A percentile compares a stretch with the other conserved stretches of the same genome.
Conservation (phyloP, 2,797 vertebrate species). For the Austrolebias charrua region DNA sequence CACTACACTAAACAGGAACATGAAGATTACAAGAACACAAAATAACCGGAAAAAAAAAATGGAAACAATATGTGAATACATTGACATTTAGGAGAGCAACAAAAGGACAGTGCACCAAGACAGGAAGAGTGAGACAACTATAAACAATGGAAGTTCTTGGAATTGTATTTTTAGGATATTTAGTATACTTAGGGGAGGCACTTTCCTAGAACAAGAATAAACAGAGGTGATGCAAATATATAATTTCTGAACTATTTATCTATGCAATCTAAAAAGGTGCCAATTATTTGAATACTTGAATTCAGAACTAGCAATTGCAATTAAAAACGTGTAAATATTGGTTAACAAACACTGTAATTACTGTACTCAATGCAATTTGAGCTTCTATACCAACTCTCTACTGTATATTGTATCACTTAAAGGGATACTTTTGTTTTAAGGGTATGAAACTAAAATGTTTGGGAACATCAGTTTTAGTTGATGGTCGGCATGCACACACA, state of each 20-base stretch:
- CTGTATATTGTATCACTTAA: no score
- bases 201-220: neutral
- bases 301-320: no score
- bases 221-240: neutral
- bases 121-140: constrained; percentile 7
- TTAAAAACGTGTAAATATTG: no score
- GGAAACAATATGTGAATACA: constrained; percentile 3
- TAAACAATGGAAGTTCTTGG: neutral
- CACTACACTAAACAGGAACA: constrained; percentile 6
- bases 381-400: no score
- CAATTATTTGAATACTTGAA: neutral
- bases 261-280: neutral
- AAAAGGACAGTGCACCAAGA: constrained; percentile 7
- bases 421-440: no score
- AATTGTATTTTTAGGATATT: neutral
- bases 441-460: no score
- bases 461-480: neutral
- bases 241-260: neutral
- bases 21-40: constrained; percentile 5
- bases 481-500: neutral
- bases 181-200: neutral
- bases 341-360: no score
- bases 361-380: no score
- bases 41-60: constrained; percentile 21
- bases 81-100: constrained; percentile 23